These are phyloP conservation scores for Parasteatoda lunata DNA, from an alignment of 2,888 invertebrate genomes.

Conservation along the genomic window DNA sequence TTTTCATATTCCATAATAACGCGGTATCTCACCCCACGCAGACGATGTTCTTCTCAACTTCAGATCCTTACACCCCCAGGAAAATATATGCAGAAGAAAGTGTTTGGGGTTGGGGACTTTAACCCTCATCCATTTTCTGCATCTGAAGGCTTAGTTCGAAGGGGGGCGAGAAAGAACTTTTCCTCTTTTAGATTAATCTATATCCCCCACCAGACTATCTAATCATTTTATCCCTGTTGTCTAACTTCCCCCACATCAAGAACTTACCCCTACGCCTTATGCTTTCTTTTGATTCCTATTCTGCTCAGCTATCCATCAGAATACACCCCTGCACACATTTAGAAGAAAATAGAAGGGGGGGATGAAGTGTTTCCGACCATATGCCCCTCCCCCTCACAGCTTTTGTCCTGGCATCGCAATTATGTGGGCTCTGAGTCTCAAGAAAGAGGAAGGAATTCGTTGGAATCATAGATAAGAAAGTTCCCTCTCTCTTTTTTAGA, in stretches of 20 bases:
- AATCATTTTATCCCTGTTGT: conserved; percentile 52
- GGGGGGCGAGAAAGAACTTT: background rate
- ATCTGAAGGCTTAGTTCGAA: conserved; percentile 5
- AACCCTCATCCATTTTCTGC: conserved; percentile 40
- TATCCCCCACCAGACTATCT: conserved; percentile 27
- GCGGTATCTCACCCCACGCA: background rate
- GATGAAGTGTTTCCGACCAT: conserved; percentile 17
- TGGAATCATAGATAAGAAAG: too few species aligned
- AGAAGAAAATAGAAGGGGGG: conserved; percentile 5
- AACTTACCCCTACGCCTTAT: conserved; percentile 7
- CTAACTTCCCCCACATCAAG: background rate
- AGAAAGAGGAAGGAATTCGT: background rate
- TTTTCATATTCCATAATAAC: background rate
- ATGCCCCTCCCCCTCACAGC: conserved; percentile 35
- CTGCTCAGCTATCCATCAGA: conserved; percentile 42
- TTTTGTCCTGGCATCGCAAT: conserved; percentile 35
- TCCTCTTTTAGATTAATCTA: conserved; percentile 47
- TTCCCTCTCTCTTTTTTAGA: too few species aligned
- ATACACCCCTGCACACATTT: background rate
- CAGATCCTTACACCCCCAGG: background rate
- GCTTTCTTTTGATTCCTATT: background rate
- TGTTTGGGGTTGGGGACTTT: conserved; percentile 32
- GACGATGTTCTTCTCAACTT: conserved; percentile 4
- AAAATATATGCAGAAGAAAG: conserved; percentile 43
- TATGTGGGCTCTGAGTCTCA: conserved; percentile 46